These are phyloP conservation scores for Aspidoscelis tigris DNA, from an alignment of 2,113 vertebrate species.

Conservation along the genomic window DNA sequence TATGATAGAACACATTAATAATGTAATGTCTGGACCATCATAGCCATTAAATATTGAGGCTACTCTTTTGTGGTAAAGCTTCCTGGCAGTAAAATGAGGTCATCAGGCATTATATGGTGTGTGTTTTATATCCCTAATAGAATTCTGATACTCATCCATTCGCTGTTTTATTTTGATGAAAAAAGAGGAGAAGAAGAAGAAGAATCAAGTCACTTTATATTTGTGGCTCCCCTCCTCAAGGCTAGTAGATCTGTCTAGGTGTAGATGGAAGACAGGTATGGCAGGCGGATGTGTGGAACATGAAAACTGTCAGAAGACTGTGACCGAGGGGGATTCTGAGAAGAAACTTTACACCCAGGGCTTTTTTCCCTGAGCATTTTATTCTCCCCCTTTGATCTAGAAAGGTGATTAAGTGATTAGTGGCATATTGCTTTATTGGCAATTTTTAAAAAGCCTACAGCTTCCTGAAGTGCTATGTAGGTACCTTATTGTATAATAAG, in stretches of 20 bases:
- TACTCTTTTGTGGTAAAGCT: conserved; percentile 46
- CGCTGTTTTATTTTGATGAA: not conserved
- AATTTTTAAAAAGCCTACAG: conserved; percentile 14
- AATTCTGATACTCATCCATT: not conserved
- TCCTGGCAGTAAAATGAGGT: conserved; percentile 49
- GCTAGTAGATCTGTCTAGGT: too few relatives aligned
- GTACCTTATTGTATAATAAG: conserved; percentile 59
- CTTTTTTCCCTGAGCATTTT: too few relatives aligned
- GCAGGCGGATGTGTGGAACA: too few relatives aligned
- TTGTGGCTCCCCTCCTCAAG: too few relatives aligned
- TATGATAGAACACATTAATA: conserved; percentile 52
- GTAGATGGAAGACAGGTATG: too few relatives aligned
- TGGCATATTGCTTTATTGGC: conserved; percentile 34
- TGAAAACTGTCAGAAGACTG: too few relatives aligned
- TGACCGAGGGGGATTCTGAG: too few relatives aligned
- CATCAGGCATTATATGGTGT: conserved; percentile 28
- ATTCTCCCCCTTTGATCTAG: not conserved
- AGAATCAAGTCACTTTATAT: not conserved
- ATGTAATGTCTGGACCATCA: conserved; percentile 53
- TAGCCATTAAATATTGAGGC: conserved; percentile 68
- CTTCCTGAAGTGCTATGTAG: conserved; percentile 42
- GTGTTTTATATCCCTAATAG: conserved; percentile 27
- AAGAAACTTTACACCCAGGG: too few relatives aligned
- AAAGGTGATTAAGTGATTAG: not conserved
- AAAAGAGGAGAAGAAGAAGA: not conserved